Base-by-base conservation (phyloP, 1,140 invertebrate species). In the Diachasma alloeum region DNA sequence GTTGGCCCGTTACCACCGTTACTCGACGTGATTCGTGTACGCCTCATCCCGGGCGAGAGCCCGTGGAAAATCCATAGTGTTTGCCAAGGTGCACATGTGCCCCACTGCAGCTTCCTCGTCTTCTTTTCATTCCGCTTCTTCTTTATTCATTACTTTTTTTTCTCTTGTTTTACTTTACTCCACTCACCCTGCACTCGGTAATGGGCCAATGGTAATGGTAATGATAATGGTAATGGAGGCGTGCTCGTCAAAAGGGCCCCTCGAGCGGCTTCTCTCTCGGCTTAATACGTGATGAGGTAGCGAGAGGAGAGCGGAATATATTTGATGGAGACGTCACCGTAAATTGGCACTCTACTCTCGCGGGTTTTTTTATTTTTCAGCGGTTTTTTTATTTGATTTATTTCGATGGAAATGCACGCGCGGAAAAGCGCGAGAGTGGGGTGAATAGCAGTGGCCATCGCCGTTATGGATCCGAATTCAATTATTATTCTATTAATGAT, bases 151-250 rank as follows among this genome's bases (percentile, higher is more conserved):
- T 24, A 70, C 39, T 22, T 74, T 63, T 56, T 72, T 48, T 44
- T 44, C 26, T 70, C 68, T 42, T 48, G 11, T 48, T 72, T 48
- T 72, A 39, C 46, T 37, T 72, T 42, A 31, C 37, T 72, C 69
- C 17, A 71, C 71, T 17, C 44, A 42, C 72, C 56, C 56, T 59
- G 63, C 72, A 46, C 59, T 74, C 73, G 63, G 70, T 72, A 48
- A 72, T 72, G 70, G 70, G 59, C 59, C 39, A 72, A 72, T 72
- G 70, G 70, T 72, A 72, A 72, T 72, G 70, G 68, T 71, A 71
- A 71, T 71, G 68, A 71, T 71, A 71, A 71, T 71, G 68, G 70
- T 72, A 72, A 72, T 72, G 70, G 70, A 72, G 70, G 70, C 70
- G 70, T 72, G 37, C 44, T 72, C 70, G 70, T 72, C 70, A 72